Evolutionary conservation across 2,888 invertebrate species (phyloP), one percentile per base, ranked within the genome.

Genomic region (Omphaloscelis lunosa): DNA sequence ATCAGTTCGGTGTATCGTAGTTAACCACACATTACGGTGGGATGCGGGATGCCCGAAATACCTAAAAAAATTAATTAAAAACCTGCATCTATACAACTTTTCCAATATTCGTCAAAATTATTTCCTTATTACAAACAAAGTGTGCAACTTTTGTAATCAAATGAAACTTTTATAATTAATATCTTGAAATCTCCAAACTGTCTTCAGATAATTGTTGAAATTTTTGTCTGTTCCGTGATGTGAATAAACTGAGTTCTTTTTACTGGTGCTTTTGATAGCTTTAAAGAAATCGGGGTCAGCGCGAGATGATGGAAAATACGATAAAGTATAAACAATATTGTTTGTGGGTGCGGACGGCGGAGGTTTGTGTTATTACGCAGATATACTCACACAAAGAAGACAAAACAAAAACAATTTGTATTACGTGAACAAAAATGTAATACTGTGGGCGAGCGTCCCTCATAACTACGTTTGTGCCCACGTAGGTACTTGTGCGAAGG

Each of bases 91-190:
- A 70, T 59, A 76, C 69, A 88, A 88, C 83, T 88, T 88, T 83
- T 75, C 82, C 87, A 88, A 88, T 87, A 89, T 87, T 79, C 81
- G 61, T 82, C 83, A 85, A 75, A 86, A 89, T 83, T 73, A 87
- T 87, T 85, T 86, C 72, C 56, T 79, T 79, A 78, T 68, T 77
- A 79, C 78, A 72, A 84, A 76, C 87, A 79, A 86, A 88, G 79
- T 78, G 83, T 78, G 85, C 77, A 84, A 88, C 81, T 89, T 88
- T 83, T 76, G 82, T 86, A 79, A 87, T 84, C 67, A 86, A 89
- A 81, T 87, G 65, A 81, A 88, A 88, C 86, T 88, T 88, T 83
- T 79, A 68, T 87, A 89, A 88, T 88, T 85, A 89, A 88, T 88
- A 82, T 82, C 70, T 34, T 29, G 69, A 77, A 68, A 83, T 84